Conservation (phyloP, 1,140 invertebrate genomes). For the Liolophura sinensis region DNA sequence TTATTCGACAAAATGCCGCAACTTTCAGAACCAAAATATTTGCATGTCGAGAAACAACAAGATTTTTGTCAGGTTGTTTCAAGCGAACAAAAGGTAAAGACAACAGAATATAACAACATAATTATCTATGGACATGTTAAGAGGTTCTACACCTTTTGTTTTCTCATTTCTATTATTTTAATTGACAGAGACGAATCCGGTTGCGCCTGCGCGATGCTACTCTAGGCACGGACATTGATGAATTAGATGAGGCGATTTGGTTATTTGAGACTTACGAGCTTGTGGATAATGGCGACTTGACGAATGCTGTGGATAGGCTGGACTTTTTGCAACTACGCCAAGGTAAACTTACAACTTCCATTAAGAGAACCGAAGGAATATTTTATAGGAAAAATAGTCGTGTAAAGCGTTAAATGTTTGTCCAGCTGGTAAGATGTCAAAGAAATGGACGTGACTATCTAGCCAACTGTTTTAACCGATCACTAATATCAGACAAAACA, state of each 20-base stretch:
- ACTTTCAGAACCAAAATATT: too few species aligned
- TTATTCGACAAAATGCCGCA: too few species aligned
- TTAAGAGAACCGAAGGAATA: background rate
- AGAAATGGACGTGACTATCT: background rate
- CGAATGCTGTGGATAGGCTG: slow-evolving; percentile 29
- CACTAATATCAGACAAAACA: too few species aligned
- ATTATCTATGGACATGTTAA: too few species aligned
- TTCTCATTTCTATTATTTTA: background rate
- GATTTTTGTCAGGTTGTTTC: too few species aligned
- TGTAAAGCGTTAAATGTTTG: background rate
- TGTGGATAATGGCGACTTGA: slow-evolving; percentile 36
- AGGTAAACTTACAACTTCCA: slow-evolving; percentile 17
- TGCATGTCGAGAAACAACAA: too few species aligned
- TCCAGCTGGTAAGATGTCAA: background rate
- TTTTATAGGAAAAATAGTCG: background rate
- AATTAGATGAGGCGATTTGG: slow-evolving; percentile 25
- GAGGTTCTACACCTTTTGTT: too few species aligned
- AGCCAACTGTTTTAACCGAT: background rate
- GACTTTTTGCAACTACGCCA: slow-evolving; percentile 26
- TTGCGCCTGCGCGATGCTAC: slow-evolving; percentile 28
- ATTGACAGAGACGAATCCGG: slow-evolving; percentile 23
- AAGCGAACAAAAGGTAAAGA: too few species aligned
- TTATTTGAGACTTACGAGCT: slow-evolving; percentile 33
- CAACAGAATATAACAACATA: too few species aligned
- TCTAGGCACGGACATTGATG: slow-evolving; percentile 20